These are phyloP conservation scores for Eclectus roratus DNA, from an alignment of 2,113 vertebrate species.

Conservation along the genomic window DNA sequence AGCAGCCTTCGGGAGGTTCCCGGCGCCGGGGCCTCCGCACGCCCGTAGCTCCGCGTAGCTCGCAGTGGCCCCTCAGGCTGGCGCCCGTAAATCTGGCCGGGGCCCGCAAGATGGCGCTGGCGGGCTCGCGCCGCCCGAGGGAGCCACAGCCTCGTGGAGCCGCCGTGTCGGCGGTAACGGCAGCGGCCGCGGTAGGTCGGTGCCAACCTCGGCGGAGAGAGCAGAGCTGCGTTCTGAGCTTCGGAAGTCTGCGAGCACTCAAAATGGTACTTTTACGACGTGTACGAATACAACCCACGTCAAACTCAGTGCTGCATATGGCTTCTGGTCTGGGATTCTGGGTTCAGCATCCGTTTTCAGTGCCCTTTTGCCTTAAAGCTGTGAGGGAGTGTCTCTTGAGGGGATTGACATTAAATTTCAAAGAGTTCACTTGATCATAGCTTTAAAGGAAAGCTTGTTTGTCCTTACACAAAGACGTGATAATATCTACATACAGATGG, in stretches of 20 bases:
- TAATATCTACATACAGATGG: fast-evolving
- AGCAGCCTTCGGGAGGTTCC: too few species aligned
- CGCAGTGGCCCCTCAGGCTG: fast-evolving
- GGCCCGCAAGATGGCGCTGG: background rate
- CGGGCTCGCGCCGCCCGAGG: background rate
- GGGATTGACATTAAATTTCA: background rate
- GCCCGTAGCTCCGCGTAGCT: fast-evolving
- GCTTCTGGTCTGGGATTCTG: background rate
- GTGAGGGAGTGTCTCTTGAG: background rate
- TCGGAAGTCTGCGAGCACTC: fast-evolving
- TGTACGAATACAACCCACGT: fast-evolving
- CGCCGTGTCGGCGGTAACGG: too few species aligned
- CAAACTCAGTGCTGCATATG: fast-evolving
- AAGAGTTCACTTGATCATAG: background rate
- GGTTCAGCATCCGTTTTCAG: background rate
- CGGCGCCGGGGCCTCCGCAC: fast-evolving
- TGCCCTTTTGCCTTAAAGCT: background rate
- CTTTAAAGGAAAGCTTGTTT: background rate
- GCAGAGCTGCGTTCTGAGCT: fast-evolving
- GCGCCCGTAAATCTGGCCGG: fast-evolving
- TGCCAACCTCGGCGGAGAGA: background rate
- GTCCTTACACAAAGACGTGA: background rate
- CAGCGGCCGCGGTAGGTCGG: fast-evolving
- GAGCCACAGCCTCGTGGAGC: background rate
- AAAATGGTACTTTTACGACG: background rate